These are phyloP conservation scores for Maconellicoccus hirsutus DNA, from an alignment of 1,140 invertebrate genomes.

Conservation along the genomic window DNA sequence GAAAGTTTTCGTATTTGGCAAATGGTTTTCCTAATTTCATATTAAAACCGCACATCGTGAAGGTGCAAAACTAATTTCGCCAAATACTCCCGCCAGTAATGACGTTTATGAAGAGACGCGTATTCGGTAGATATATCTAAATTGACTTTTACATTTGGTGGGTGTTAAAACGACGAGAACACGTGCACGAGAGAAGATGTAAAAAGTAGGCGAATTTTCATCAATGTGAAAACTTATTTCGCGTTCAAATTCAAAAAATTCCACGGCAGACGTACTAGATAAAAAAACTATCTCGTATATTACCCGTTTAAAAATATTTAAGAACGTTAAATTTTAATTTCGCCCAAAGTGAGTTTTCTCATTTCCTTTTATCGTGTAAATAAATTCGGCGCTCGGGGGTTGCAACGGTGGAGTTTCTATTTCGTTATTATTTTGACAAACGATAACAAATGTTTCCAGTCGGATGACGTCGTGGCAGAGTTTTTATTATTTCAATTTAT, in stretches of 20 bases:
- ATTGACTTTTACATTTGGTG: not conserved
- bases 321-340: slow-evolving; percentile 10
- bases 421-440: slow-evolving; percentile 6
- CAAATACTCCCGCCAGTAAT: not conserved
- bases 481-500: slow-evolving; percentile 10
- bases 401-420: not conserved
- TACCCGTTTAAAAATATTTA: not conserved
- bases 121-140: not conserved
- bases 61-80: not conserved
- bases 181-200: not conserved
- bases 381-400: not conserved
- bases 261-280: too few relatives aligned
- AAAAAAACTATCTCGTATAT: not conserved
- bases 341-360: not conserved
- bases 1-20: not conserved
- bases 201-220: not conserved
- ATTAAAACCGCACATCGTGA: not conserved
- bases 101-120: not conserved
- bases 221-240: too few relatives aligned
- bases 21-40: not conserved
- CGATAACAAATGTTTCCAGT: slow-evolving; percentile 3
- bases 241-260: too few relatives aligned
- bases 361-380: not conserved
- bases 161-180: too few relatives aligned
- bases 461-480: not conserved